These are phyloP conservation scores for Saguinus midas DNA, from an alignment of 2,113 vertebrate species.

Conservation along the genomic window DNA sequence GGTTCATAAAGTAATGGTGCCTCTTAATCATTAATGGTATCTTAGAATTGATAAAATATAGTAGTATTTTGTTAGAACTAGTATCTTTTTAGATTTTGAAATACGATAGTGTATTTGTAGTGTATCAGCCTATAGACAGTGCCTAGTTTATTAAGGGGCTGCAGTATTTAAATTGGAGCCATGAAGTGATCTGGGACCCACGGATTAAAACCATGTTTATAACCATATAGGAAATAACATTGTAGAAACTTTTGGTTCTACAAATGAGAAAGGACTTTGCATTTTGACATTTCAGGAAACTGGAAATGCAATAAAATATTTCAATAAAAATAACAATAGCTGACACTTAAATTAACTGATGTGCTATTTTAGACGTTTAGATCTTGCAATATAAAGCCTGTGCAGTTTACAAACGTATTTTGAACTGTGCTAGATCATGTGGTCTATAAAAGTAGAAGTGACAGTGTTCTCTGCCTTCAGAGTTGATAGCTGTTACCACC, in stretches of 20 bases:
- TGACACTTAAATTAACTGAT: not conserved
- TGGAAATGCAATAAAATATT: conserved; percentile 31
- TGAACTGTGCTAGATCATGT: not conserved
- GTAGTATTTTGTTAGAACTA: not conserved
- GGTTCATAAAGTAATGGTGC: not conserved
- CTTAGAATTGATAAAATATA: not conserved
- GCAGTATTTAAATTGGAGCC: not conserved
- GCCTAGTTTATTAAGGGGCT: not conserved
- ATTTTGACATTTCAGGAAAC: conserved; percentile 29
- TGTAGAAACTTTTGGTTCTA: not conserved
- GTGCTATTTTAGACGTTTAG: not conserved
- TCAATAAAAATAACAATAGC: conserved; percentile 9
- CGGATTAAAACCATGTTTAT: conserved; percentile 18
- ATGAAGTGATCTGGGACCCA: not conserved
- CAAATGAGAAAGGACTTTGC: conserved; percentile 23
- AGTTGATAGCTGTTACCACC: not conserved
- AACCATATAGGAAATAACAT: not conserved
- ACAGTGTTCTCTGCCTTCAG: not conserved
- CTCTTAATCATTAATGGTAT: not conserved
- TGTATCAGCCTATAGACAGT: not conserved
- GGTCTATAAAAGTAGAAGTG: not conserved
- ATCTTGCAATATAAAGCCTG: not conserved
- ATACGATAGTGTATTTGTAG: not conserved
- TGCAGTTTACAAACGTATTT: not conserved
- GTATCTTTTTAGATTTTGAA: not conserved